Evolutionary conservation across 2,888 invertebrate genomes (phyloP).

Genomic region (Melangyna quadrimaculata): DNA sequence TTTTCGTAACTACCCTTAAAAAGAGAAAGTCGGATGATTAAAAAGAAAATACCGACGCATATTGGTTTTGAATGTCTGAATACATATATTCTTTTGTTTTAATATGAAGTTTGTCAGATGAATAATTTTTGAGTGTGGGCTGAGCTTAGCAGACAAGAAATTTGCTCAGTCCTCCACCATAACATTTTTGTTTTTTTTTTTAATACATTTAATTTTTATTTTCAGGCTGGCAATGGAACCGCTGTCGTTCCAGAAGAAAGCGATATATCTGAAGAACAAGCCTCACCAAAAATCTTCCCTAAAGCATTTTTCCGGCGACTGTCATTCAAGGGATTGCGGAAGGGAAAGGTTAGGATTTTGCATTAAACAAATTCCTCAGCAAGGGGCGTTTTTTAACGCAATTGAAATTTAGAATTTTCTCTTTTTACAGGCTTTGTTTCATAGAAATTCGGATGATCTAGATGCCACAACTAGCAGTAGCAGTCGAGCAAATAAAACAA

Average conservation of each 20-base stretch:
- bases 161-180: too few relatives aligned
- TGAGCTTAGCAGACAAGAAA: too few relatives aligned
- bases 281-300: slow-evolving; percentile 90
- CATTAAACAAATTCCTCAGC: slow-evolving; percentile 8
- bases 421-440: slow-evolving; percentile 87
- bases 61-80: too few relatives aligned
- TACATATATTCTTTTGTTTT: too few relatives aligned
- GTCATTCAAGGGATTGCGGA: slow-evolving; percentile 93
- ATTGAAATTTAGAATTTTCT: slow-evolving; percentile 78
- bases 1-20: too few relatives aligned
- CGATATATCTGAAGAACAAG: slow-evolving; percentile 89
- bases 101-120: too few relatives aligned
- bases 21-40: too few relatives aligned
- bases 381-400: slow-evolving; percentile 60
- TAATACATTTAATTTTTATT: slow-evolving; percentile 35
- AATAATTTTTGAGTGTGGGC: too few relatives aligned
- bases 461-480: slow-evolving; percentile 90
- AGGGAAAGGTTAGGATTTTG: slow-evolving; percentile 85
- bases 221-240: slow-evolving; percentile 77
- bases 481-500: slow-evolving; percentile 90
- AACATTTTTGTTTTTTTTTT: too few relatives aligned
- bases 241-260: slow-evolving; percentile 83
- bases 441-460: slow-evolving; percentile 85
- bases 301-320: slow-evolving; percentile 93
- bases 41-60: too few relatives aligned